Evolutionary conservation across 2,888 invertebrate genomes (phyloP), one percentile per base, ranked within the genome.

Genomic region (Ophion slaviceki): DNA sequence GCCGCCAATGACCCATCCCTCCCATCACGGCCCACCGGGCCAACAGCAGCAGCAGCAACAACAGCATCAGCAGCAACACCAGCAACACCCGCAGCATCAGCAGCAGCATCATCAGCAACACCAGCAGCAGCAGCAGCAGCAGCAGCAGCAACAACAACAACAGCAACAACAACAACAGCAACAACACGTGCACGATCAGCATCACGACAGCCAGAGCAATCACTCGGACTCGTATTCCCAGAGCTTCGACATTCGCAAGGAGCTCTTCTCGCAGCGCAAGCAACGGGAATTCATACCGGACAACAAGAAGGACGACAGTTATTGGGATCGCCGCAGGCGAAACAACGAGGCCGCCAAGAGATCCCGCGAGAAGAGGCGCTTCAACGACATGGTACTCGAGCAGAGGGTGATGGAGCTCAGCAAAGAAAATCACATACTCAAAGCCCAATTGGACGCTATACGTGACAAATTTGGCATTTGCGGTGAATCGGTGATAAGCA

Each of bases 341-440:
- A 99, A 99, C 94, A 99, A 99, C 94, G 99, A 99, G 94, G 99
- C 99, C 0, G 99, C 99, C 82, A 98, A 99, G 93, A 95, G 99
- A 67, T 99, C 99, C 7, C 96, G 99, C n/a, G 99, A 99, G 94
- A 99, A 99, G 94, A 96, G 99, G 64, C 96, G 99, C 70, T 97
- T 98, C 95, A 99, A 99, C 93, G 99, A 99, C 94, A 98, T 99
- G 98, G 98, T 98, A 1, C 95, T 99, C 85, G 99, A 99, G 92
- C 98, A 98, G 90, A 96, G 98, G 70, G 98, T 99, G 47, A 96
- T 98, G 80, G 98, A 99, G 93, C 95, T 99, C 80, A 98, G 98
- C 88, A 98, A 98, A 94, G 99, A 99, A 94, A 99, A 99, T 94
- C 98, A 98, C 92, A 97, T 98, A 70, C 95, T 99, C 2, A 97